A percentile compares a stretch with the other conserved stretches of the same genome.
Evolutionary conservation across 2,113 vertebrate genomes (phyloP).

Genomic region (Thunnus maccoyii): DNA sequence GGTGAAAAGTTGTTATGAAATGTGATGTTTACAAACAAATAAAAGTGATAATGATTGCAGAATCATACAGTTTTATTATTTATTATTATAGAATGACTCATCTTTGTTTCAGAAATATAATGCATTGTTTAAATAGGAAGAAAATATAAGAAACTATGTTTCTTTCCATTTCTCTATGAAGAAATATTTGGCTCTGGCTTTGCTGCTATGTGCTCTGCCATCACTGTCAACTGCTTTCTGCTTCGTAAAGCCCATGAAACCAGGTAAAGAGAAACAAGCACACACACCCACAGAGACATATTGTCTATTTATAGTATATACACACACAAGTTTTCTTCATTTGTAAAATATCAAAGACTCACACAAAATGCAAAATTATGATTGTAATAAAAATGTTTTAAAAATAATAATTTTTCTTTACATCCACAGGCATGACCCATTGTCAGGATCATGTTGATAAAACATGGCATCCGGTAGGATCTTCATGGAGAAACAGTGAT

Average conservation of each 20-base stretch:
- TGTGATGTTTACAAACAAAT: neutral
- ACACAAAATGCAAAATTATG: neutral
- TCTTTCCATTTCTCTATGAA: conserved; percentile 28
- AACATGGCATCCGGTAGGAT: conserved; percentile 59
- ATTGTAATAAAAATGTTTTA: neutral
- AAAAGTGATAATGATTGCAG: neutral
- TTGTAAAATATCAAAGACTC: neutral
- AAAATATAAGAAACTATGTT: neutral
- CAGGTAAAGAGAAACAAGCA: conserved; percentile 38
- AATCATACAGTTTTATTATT: too few relatives aligned
- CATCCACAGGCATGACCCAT: conserved; percentile 6
- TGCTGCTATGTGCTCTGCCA: conserved; percentile 58
- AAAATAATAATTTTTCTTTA: neutral
- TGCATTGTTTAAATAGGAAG: neutral
- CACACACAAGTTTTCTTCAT: neutral
- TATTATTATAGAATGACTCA: too few relatives aligned
- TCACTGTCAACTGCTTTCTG: conserved; percentile 34
- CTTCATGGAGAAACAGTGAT: conserved; percentile 63
- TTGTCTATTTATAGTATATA: neutral
- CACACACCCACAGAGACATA: neutral
- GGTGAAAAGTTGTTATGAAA: neutral
- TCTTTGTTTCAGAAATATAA: neutral
- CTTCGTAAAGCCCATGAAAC: fast-evolving
- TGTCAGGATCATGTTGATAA: conserved; percentile 62
- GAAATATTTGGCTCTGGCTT: conserved; percentile 56